Percentiles rank a stretch among this genome's conserved stretches.
These are phyloP conservation scores for Mesoligia furuncula DNA, from an alignment of 2,888 invertebrate genomes.

Conservation along the genomic window DNA sequence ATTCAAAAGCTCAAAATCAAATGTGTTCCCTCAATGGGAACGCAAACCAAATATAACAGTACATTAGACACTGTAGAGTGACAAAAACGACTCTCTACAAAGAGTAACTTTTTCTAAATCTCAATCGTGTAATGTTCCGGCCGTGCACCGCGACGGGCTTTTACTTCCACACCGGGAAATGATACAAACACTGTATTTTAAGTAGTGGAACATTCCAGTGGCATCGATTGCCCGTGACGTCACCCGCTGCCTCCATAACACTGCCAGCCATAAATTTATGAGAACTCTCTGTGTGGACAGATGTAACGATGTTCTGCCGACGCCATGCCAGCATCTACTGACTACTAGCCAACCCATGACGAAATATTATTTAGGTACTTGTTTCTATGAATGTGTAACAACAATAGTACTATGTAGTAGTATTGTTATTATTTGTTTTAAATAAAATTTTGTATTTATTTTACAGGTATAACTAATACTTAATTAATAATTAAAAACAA, in stretches of 20 bases:
- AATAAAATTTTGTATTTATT: too few species aligned
- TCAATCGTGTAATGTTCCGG: too few species aligned
- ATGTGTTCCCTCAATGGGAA: too few species aligned
- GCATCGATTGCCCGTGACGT: conserved; percentile 24
- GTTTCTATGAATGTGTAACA: neutral
- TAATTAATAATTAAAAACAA: too few species aligned
- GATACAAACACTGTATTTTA: neutral
- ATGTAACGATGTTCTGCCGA: neutral
- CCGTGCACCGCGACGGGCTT: neutral
- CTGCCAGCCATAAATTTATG: neutral
- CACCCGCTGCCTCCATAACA: conserved; percentile 10
- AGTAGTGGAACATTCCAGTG: neutral
- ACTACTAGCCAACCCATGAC: neutral
- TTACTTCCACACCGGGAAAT: neutral
- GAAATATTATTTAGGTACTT: neutral
- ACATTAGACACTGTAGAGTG: neutral
- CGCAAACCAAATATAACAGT: too few species aligned
- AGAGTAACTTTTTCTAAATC: neutral
- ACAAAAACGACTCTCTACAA: neutral
- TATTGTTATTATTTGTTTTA: too few species aligned
- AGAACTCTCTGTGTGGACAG: conserved; percentile 10
- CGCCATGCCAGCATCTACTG: neutral
- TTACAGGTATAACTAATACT: too few species aligned
- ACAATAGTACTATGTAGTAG: too few species aligned
- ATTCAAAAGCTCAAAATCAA: too few species aligned